Evolutionary conservation across 2,797 vertebrate species (phyloP), one percentile per base, ranked within the genome.

Genomic region (Halcyon leucocephala): DNA sequence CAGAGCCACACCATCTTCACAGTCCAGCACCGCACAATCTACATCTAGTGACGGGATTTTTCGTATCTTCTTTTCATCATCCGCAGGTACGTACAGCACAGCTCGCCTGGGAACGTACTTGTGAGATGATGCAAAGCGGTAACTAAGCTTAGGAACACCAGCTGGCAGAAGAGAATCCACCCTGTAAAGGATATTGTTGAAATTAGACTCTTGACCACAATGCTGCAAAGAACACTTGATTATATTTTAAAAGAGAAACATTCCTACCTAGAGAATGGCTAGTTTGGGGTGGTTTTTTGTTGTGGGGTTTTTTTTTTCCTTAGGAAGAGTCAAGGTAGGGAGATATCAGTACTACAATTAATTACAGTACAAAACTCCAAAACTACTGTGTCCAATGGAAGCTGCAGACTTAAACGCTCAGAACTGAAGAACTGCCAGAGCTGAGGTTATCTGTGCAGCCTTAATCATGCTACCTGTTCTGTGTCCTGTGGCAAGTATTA

Each of bases 1-100:
- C 87, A 99, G 97, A 94, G 99, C 99, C 86, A 99, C 99, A 1
- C 99, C 99, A 65, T 99, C 99, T 97, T 99, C 99, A 73, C 99
- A 99, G 98, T 99, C 99, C n/a, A 99, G 96, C 83, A 99, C 99
- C 0, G 99, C 99, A 49, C 99, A 99, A 95, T 99, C 99, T 29
- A 99, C 99, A 18, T 98, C 97, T 83, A 99, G 98, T 14, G 98
- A 98, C 7, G 98, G 97, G 58, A 99, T 98, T 97, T 99, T 99
- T 95, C 96, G 95, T 96, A 99, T 98, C 98, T 99, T 99, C 93
- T 99, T 98, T 97, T 99, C 99, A 83, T 99, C 99, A 90, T 99
- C 98, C 2, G 99, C 99, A 42, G 99, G 99, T 89, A 99, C 99
- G 26, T 99, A 99, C 26, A 99, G 99, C 88, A 99, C 99, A 10